A percentile compares a stretch with the other conserved stretches of the same genome.
These are phyloP conservation scores for Rhaphigaster nebulosa DNA, from an alignment of 2,888 invertebrate species.

Conservation along the genomic window DNA sequence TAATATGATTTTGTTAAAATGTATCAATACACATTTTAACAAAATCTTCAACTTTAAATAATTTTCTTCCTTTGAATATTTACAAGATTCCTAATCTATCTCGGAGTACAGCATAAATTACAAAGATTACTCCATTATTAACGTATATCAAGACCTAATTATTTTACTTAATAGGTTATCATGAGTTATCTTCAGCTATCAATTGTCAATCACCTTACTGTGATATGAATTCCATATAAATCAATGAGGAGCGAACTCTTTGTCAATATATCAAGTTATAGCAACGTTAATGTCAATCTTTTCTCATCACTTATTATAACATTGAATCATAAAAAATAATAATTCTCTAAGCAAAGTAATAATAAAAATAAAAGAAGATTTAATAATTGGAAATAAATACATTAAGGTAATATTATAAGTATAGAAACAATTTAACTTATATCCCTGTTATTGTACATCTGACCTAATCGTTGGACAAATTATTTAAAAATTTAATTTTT, in stretches of 20 bases:
- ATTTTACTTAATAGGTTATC: conserved; percentile 27
- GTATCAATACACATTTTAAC: too few species aligned
- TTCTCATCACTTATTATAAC: neutral
- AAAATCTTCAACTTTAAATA: too few species aligned
- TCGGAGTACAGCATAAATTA: neutral
- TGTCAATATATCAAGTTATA: neutral
- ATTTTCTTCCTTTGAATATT: neutral
- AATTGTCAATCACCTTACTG: neutral
- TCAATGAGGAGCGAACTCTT: neutral
- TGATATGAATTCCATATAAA: conserved; percentile 13
- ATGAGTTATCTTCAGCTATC: neutral
- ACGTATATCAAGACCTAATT: neutral
- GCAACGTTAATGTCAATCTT: neutral
- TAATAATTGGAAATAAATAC: too few species aligned
- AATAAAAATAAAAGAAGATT: neutral
- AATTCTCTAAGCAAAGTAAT: neutral
- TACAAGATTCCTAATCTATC: neutral
- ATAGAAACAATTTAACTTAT: too few species aligned
- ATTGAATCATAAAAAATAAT: neutral
- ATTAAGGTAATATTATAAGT: too few species aligned
- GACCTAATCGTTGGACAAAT: too few species aligned
- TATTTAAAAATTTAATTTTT: too few species aligned
- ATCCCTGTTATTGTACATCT: too few species aligned
- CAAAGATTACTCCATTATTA: neutral
- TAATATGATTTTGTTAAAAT: too few species aligned